phyloP scores from a whole-genome alignment of 2,797 vertebrate genomes.

The Pempheris klunzingeri region DNA sequence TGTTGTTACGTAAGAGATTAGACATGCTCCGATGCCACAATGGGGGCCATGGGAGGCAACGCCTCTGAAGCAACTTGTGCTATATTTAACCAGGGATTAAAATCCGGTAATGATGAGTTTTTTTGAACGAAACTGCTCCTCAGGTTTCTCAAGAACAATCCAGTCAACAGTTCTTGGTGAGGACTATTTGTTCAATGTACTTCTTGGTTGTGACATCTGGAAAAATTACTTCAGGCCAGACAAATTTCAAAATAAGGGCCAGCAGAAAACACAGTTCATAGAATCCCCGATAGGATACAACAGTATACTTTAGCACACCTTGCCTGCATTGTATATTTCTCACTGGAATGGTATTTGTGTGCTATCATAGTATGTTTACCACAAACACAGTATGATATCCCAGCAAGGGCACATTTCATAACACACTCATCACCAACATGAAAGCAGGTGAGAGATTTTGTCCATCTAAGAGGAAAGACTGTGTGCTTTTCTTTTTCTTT shows the following conservation, averaged over 20 bases:
- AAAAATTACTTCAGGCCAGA: background rate
- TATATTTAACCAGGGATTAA: slow-evolving; percentile 69
- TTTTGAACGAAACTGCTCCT: slow-evolving; percentile 34
- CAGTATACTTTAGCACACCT: background rate
- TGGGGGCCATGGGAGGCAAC: slow-evolving; percentile 56
- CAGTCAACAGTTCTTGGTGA: slow-evolving; percentile 1
- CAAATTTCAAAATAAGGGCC: slow-evolving; percentile 18
- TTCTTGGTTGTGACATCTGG: slow-evolving; percentile 13
- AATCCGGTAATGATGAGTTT: slow-evolving; percentile 58
- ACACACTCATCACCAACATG: background rate
- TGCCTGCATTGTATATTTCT: background rate
- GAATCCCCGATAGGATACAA: background rate
- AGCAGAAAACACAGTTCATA: background rate
- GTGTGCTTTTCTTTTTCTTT: slow-evolving; percentile 11
- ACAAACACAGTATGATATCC: slow-evolving; percentile 19
- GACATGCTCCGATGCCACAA: slow-evolving; percentile 53
- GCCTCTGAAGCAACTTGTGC: slow-evolving; percentile 47
- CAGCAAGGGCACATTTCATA: slow-evolving; percentile 38
- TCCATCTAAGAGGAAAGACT: slow-evolving; percentile 5
- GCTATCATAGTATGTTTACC: slow-evolving; percentile 50
- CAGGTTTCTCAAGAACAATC: slow-evolving; percentile 45
- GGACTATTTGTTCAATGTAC: slow-evolving; percentile 19
- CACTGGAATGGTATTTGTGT: slow-evolving; percentile 41
- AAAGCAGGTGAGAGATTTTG: slow-evolving; percentile 11
- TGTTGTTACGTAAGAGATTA: slow-evolving; percentile 77